Percentiles rank a stretch among this genome's conserved stretches.
phyloP scores from a whole-genome alignment of 2,888 invertebrate species.

The Corythucha ciliata region DNA sequence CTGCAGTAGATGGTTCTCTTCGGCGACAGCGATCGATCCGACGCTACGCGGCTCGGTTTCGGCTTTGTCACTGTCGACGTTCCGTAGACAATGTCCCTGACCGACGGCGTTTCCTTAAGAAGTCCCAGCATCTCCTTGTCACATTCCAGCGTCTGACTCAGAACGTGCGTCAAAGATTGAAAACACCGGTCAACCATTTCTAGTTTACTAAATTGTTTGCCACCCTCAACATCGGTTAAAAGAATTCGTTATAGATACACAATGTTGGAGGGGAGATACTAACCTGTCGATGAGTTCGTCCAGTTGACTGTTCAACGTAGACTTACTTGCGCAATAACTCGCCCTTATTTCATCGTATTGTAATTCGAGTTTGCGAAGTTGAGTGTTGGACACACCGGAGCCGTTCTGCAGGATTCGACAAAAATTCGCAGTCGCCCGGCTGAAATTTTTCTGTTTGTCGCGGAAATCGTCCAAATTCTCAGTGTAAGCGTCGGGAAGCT shows the following conservation, averaged over 20 bases:
- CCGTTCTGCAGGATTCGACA: constrained; percentile 22
- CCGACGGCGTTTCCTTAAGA: constrained; percentile 14
- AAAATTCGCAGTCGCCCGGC: constrained; percentile 24
- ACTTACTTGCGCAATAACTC: constrained; percentile 21
- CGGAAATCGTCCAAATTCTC: constrained; percentile 21
- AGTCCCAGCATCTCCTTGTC: constrained; percentile 15
- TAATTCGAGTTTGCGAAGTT: constrained; percentile 24
- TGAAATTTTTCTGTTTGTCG: constrained; percentile 23
- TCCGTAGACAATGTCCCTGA: constrained; percentile 12
- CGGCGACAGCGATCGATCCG: too few species aligned
- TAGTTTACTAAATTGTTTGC: not conserved
- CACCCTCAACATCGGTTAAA: not conserved
- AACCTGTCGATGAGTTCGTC: constrained; percentile 22
- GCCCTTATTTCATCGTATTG: constrained; percentile 26
- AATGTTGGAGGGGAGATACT: constrained; percentile 12
- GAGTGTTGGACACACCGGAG: constrained; percentile 21
- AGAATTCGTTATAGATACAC: too few species aligned
- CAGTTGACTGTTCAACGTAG: constrained; percentile 16
- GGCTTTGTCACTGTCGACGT: too few species aligned
- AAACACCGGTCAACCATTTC: constrained; percentile 12
- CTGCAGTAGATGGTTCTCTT: too few species aligned
- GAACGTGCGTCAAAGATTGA: constrained; percentile 8
- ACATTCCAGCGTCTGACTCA: constrained; percentile 15
- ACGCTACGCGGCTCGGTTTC: too few species aligned
- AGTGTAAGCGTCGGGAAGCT: constrained; percentile 18